phyloP scores from a whole-genome alignment of 2,888 invertebrate genomes.

The Watsonalla binaria region DNA sequence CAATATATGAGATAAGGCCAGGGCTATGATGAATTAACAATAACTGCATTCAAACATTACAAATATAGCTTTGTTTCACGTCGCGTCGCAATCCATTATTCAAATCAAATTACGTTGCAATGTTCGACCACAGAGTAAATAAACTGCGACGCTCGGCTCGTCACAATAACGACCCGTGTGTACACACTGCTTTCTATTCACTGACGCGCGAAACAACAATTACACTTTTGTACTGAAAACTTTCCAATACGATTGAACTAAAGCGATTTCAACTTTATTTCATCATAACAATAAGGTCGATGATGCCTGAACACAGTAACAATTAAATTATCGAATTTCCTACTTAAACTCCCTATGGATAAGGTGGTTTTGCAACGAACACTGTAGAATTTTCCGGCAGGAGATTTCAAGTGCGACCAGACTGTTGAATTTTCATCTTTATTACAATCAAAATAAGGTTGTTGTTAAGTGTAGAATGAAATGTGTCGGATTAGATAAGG shows the following conservation, averaged over 20 bases:
- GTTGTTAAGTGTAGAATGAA: not conserved
- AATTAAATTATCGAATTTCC: not conserved
- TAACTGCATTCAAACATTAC: too few relatives aligned
- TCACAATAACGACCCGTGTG: constrained; percentile 6
- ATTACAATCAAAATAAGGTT: not conserved
- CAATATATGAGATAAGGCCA: too few relatives aligned
- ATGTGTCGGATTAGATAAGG: constrained; percentile 9
- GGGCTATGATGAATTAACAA: too few relatives aligned
- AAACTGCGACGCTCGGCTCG: constrained; percentile 3
- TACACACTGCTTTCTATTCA: constrained; percentile 26
- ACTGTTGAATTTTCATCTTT: constrained; percentile 10
- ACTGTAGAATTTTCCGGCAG: not conserved
- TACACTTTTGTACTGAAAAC: constrained; percentile 32
- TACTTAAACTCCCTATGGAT: not conserved
- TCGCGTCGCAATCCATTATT: too few relatives aligned
- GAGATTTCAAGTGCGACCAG: constrained; percentile 11
- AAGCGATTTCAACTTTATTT: constrained; percentile 20
- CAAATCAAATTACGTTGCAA: too few relatives aligned
- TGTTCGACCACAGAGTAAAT: not conserved
- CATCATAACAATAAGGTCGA: constrained; percentile 10
- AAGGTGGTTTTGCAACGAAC: not conserved
- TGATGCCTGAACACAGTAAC: not conserved
- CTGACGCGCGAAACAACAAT: constrained; percentile 46
- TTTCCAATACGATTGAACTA: constrained; percentile 8
- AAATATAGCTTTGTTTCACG: too few relatives aligned